Percentiles rank a stretch among this genome's conserved stretches.
phyloP scores from a whole-genome alignment of 2,113 vertebrate genomes.

The Phylloscopus whistleri region DNA sequence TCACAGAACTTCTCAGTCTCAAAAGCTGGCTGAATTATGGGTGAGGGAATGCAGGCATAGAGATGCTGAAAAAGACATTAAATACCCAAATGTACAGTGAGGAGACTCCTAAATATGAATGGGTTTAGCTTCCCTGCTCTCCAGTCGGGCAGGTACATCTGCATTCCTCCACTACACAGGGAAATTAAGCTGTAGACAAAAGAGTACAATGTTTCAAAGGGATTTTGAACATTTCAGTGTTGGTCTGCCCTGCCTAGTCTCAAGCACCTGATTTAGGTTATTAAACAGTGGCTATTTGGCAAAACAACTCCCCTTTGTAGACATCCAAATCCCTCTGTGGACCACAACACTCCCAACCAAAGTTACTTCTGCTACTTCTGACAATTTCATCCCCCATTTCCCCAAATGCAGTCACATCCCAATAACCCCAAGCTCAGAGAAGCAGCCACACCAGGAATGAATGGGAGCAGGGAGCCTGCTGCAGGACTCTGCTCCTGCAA shows the following conservation, averaged over 20 bases:
- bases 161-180: neutral
- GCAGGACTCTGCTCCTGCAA: neutral
- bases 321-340: neutral
- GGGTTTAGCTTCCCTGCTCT: neutral
- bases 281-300: neutral
- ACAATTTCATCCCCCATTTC: neutral
- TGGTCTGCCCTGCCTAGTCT: neutral
- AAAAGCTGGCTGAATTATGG: neutral
- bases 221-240: neutral
- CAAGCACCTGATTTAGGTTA: neutral
- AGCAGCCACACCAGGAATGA: neutral
- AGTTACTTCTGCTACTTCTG: neutral
- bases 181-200: neutral
- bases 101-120: neutral
- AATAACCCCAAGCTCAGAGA: neutral
- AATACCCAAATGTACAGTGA: neutral
- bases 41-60: neutral
- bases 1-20: accelerated
- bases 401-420: neutral
- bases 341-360: accelerated
- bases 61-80: neutral
- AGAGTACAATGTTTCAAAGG: neutral
- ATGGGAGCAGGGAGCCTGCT: neutral
- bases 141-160: neutral
- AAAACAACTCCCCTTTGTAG: neutral